These are phyloP conservation scores for Prionace glauca DNA, from an alignment of 2,797 vertebrate species.

Conservation along the genomic window DNA sequence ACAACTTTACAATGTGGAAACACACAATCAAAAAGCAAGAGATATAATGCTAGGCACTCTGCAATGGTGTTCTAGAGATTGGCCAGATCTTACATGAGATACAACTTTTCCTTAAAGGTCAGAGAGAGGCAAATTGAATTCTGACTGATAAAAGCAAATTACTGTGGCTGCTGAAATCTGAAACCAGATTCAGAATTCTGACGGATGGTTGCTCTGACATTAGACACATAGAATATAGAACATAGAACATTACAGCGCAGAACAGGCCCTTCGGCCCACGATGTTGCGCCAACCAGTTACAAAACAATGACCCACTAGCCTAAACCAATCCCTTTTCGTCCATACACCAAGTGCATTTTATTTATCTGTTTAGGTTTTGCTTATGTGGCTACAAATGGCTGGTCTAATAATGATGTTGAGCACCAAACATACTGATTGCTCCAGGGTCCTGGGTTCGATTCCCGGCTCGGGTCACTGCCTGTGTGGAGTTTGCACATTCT, in stretches of 20 bases:
- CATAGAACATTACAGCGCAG: too few relatives aligned
- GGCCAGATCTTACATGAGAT: background rate
- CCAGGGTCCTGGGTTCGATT: too few relatives aligned
- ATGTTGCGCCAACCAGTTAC: too few relatives aligned
- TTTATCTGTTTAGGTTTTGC: background rate
- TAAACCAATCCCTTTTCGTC: too few relatives aligned
- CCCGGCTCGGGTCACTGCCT: too few relatives aligned
- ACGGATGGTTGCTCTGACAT: background rate
- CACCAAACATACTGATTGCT: background rate
- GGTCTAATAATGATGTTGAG: background rate
- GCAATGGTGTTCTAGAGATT: background rate
- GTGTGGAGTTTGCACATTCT: too few relatives aligned
- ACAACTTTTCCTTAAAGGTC: background rate
- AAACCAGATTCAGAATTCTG: background rate
- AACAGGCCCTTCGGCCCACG: too few relatives aligned
- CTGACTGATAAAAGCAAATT: too few relatives aligned
- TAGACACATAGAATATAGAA: too few relatives aligned
- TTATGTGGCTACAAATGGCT: background rate
- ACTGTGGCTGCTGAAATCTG: too few relatives aligned
- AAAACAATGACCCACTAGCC: too few relatives aligned
- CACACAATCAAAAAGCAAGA: background rate
- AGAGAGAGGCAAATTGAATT: background rate
- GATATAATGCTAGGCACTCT: background rate
- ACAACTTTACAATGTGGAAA: background rate
- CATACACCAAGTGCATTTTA: background rate